These are phyloP conservation scores for Myotis myotis DNA, from an alignment of 2,797 vertebrate species.

Conservation along the genomic window DNA sequence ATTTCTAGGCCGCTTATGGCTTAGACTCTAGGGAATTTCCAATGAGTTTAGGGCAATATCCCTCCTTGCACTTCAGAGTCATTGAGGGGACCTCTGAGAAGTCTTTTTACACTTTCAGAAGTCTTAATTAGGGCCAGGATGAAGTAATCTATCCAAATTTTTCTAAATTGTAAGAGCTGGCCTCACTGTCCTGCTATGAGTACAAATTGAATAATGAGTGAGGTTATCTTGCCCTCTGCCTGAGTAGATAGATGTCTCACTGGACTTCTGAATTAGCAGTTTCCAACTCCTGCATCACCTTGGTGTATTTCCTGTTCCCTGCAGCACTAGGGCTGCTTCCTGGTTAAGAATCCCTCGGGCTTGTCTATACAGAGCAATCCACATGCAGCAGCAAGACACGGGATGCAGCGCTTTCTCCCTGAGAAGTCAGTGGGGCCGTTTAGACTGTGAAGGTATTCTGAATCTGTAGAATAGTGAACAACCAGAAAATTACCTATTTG, in stretches of 20 bases:
- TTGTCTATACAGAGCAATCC: conserved; percentile 12
- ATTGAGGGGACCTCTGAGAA: neutral
- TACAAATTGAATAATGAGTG: neutral
- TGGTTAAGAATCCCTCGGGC: neutral
- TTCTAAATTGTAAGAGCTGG: neutral
- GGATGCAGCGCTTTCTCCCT: neutral
- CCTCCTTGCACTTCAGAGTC: neutral
- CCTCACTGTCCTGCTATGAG: neutral
- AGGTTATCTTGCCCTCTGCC: neutral
- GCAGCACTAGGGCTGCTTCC: neutral
- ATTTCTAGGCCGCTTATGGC: neutral
- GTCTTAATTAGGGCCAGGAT: neutral
- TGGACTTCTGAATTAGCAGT: neutral
- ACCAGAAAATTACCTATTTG: neutral
- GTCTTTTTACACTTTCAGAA: neutral
- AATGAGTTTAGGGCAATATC: neutral
- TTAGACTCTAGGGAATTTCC: neutral
- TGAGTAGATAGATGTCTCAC: neutral
- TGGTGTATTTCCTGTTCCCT: neutral
- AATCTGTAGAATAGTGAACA: neutral
- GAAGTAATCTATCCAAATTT: neutral
- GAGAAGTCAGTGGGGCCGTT: neutral
- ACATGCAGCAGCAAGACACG: neutral
- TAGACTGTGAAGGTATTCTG: neutral
- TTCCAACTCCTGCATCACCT: neutral